Conservation (phyloP, 1,140 invertebrate genomes). For the Limonius californicus region DNA sequence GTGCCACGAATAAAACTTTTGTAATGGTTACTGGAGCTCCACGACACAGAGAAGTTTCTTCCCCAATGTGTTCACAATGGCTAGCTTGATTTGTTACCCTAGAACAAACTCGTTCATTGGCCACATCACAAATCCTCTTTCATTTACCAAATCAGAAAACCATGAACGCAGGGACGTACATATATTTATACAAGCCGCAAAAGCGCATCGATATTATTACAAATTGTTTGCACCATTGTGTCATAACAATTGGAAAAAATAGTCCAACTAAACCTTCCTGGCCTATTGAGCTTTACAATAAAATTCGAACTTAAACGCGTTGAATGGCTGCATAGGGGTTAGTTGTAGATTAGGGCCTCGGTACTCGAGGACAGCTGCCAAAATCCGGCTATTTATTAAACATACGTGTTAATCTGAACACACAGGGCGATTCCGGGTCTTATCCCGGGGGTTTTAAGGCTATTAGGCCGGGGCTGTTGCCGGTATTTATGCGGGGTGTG, state of each 20-base stretch:
- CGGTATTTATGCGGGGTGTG: conserved; percentile 26
- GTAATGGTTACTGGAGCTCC: too few species aligned
- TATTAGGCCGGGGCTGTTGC: conserved; percentile 6
- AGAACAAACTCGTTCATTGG: too few species aligned
- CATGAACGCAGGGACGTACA: conserved; percentile 1
- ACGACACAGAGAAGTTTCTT: too few species aligned
- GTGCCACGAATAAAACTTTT: too few species aligned
- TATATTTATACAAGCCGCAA: conserved; percentile 34
- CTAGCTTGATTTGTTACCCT: too few species aligned
- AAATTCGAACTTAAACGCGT: not conserved
- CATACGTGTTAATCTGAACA: conserved; percentile 43
- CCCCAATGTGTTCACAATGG: too few species aligned
- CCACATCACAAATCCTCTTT: not conserved
- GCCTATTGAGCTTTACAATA: not conserved
- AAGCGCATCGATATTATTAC: conserved; percentile 42
- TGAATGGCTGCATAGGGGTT: not conserved
- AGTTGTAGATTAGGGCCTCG: conserved; percentile 24
- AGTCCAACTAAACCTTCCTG: not conserved
- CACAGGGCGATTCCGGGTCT: conserved; percentile 10
- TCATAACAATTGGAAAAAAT: conserved; percentile 32
- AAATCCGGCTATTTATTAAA: conserved; percentile 45
- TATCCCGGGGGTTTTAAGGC: not conserved
- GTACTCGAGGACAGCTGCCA: conserved; percentile 38
- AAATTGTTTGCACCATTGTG: conserved; percentile 38
- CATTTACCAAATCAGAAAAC: not conserved